phyloP scores from a whole-genome alignment of 92 coral and sea anemone genomes.

The Umimayanthus chanpuru region DNA sequence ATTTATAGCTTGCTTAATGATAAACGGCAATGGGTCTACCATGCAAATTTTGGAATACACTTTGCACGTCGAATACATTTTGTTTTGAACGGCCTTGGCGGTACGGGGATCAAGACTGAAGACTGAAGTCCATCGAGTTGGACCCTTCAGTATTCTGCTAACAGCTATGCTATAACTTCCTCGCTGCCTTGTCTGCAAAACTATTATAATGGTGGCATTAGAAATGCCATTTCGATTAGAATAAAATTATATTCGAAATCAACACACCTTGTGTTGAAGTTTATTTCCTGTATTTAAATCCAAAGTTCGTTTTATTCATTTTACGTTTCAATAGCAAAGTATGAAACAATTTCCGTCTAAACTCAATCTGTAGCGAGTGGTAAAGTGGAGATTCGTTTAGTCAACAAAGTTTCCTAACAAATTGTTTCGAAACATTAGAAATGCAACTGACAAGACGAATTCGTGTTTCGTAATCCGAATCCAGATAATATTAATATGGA shows the following conservation, averaged over 20 bases:
- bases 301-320: background rate
- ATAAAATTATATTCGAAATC: background rate
- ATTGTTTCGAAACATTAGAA: conserved; percentile 31
- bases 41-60: conserved; percentile 22
- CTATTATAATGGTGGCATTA: background rate
- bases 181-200: background rate
- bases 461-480: conserved; percentile 31
- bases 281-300: conserved; percentile 21
- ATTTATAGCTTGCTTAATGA: background rate
- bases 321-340: background rate
- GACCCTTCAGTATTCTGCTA: conserved; percentile 35
- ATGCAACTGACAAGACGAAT: background rate
- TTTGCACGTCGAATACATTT: conserved; percentile 13
- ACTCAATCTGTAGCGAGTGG: background rate
- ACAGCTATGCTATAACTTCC: background rate
- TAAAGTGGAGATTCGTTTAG: background rate
- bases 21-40: conserved; percentile 8
- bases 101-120: conserved; percentile 20
- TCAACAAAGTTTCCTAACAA: conserved; percentile 17
- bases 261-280: conserved; percentile 9
- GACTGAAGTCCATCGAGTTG: conserved; percentile 17
- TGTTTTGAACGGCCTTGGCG: conserved; percentile 17
- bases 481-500: background rate
- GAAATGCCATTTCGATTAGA: background rate
- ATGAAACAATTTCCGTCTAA: conserved; percentile 3